Percentiles rank a stretch among this genome's conserved stretches.
phyloP scores from a whole-genome alignment of 2,113 vertebrate genomes.

The Arvicanthis niloticus region DNA sequence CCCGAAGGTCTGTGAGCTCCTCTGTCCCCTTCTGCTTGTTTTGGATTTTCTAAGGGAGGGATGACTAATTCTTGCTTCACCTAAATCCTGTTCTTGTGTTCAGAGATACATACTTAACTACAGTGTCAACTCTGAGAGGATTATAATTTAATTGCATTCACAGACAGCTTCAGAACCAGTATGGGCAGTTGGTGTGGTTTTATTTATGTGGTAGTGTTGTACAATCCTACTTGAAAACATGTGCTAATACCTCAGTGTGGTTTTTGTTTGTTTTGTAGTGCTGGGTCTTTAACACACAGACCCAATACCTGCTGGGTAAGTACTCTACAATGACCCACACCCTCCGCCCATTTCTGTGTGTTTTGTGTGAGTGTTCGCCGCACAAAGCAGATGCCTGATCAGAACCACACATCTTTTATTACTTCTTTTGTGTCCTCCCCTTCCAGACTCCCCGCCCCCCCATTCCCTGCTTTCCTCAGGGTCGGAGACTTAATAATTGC shows the following conservation, averaged over 20 bases:
- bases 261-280: not conserved
- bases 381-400: not conserved
- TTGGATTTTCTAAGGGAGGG: not conserved
- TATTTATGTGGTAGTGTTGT: not conserved
- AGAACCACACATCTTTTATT: not conserved
- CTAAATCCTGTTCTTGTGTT: not conserved
- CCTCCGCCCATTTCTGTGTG: not conserved
- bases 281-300: not conserved
- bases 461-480: not conserved
- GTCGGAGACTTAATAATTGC: not conserved
- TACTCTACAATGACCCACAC: not conserved
- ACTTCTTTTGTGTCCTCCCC: not conserved
- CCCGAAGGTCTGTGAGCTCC: not conserved
- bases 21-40: not conserved
- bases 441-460: fast-evolving
- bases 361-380: not conserved
- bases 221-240: not conserved
- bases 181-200: not conserved
- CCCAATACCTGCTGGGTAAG: not conserved
- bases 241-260: not conserved
- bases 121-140: not conserved
- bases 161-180: not conserved
- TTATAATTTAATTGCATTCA: not conserved
- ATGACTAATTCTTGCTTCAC: not conserved
- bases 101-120: not conserved